phyloP scores from a whole-genome alignment of 2,888 invertebrate species.

The Bursaphelenchus okinawaensis region DNA sequence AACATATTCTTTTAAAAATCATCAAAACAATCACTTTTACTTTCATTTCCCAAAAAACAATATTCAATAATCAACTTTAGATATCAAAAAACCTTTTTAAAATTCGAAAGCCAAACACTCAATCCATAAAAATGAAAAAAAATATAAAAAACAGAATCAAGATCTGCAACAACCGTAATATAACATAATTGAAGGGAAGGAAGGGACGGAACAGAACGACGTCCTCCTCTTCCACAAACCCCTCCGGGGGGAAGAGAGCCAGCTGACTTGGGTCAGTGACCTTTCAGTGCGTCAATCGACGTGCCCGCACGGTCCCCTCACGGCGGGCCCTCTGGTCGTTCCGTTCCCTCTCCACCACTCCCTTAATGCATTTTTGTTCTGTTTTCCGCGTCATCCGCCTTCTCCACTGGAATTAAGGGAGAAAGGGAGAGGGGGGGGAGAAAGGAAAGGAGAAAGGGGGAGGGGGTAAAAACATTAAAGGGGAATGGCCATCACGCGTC shows the following conservation, averaged over 20 bases:
- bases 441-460: too few species aligned
- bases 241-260: background rate
- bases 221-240: background rate
- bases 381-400: background rate
- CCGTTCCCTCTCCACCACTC: background rate
- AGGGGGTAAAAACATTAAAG: too few species aligned
- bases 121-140: too few species aligned
- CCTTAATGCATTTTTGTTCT: background rate
- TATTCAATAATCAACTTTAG: too few species aligned
- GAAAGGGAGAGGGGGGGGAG: too few species aligned
- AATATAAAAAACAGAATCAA: too few species aligned
- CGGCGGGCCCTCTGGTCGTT: background rate
- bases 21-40: too few species aligned
- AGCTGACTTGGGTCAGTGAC: background rate
- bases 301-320: background rate
- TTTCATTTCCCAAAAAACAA: too few species aligned
- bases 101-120: too few species aligned
- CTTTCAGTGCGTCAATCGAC: background rate
- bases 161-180: background rate
- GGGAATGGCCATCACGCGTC: background rate
- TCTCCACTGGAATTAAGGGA: background rate
- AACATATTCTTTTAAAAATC: too few species aligned
- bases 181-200: background rate
- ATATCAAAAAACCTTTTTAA: too few species aligned
- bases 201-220: background rate